Evolutionary conservation across 2,113 vertebrate species (phyloP), one percentile per base, ranked within the genome.

Genomic region (Sterrhoptilus dennistouni): DNA sequence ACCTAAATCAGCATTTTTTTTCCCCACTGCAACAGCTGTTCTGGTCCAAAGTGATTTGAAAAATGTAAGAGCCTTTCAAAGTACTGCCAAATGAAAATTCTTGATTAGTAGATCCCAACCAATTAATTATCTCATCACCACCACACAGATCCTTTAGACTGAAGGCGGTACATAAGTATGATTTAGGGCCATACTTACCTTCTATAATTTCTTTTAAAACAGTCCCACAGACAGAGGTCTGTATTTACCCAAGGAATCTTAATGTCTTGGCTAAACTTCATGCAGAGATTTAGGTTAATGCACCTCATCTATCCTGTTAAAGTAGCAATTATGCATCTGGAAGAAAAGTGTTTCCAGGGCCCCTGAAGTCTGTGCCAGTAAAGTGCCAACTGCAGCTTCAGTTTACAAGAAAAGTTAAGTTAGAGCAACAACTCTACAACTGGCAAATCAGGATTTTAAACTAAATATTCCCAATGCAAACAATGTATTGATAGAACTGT

Each of bases 151-250:
- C 25, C 31, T 53, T 61, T 38, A 35, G 33, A 40, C 4, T 71
- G 22, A 35, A 87, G 47, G 40, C 82, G 14, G n/a, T 12, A 12
- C 24, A 35, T 9, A 68, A 24, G 33, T n/a, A 87, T 89, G 65
- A 89, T 56, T 69, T 71, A 87, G 28, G 22, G 18, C 31, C 25
- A 12, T 44, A 63, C 47, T 89, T 87, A 81, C 16, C 64, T 84
- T 89, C 16, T 54, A 54, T 64, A 75, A 85, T 87, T 66, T 81
- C 47, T 91, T 94, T 88, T 80, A 76, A 95, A 88, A 79, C 20
- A 74, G 63, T 83, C 49, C 44, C 71, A 81, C 44, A 89, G 89
- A 69, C 16, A 60, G 79, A 78, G 49, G 31, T 50, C 84, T 93
- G 9, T 76, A 79, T 87, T 87, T 68, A 93, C 68, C 74, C 44